A percentile compares a stretch with the other conserved stretches of the same genome.
These are phyloP conservation scores for Rhinatrema bivittatum DNA, from an alignment of 2,797 vertebrate genomes.

Conservation along the genomic window DNA sequence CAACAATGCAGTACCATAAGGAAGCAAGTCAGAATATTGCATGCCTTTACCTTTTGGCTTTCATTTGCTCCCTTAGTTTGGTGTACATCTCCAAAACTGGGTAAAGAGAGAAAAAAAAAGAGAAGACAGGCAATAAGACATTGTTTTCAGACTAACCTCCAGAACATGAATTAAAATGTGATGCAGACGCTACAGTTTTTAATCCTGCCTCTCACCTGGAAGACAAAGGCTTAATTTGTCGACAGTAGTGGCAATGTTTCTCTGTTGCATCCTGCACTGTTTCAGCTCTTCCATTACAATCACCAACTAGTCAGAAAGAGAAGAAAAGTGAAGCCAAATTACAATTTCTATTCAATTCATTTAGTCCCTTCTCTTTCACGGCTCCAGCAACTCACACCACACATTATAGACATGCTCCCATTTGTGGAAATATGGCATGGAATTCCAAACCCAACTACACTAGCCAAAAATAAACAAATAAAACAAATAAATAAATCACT, in stretches of 20 bases:
- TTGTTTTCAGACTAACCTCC: conserved; percentile 11
- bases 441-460: no score
- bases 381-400: no score
- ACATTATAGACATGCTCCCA: no score
- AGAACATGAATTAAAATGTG: not conserved
- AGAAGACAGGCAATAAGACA: not conserved
- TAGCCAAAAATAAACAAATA: no score
- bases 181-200: not conserved
- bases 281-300: conserved; percentile 82
- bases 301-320: conserved; percentile 57
- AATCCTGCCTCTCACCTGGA: conserved; percentile 76
- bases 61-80: conserved; percentile 91
- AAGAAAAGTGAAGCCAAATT: conserved; percentile 4
- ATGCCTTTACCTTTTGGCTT: conserved; percentile 72
- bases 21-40: no score
- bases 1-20: no score
- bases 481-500: no score
- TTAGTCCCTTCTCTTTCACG: no score
- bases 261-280: conserved; percentile 85
- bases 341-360: no score
- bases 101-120: conserved; percentile 14
- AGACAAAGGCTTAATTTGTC: conserved; percentile 88
- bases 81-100: conserved; percentile 95
- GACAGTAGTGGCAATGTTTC: conserved; percentile 88
- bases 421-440: no score